A percentile compares a stretch with the other conserved stretches of the same genome.
Evolutionary conservation across 2,888 invertebrate genomes (phyloP).

Genomic region (Synergus laeviventris): DNA sequence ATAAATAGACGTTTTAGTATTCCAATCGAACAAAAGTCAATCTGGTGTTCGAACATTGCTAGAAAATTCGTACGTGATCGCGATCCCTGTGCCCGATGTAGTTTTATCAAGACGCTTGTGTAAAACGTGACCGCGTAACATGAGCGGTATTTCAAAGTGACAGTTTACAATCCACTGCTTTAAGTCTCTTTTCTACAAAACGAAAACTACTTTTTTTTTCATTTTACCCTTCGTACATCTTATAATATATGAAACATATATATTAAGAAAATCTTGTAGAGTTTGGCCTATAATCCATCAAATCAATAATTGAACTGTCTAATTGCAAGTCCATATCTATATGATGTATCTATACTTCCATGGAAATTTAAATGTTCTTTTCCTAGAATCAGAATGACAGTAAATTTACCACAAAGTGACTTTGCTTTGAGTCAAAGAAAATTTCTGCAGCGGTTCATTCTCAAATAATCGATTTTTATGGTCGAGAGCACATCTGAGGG

Average conservation of each 20-base stretch:
- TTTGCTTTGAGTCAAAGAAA: background rate
- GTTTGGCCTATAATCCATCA: too few relatives aligned
- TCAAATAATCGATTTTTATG: background rate
- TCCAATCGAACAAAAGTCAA: constrained; percentile 7
- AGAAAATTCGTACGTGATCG: constrained; percentile 15
- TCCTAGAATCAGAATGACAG: background rate
- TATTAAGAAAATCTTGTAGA: too few relatives aligned
- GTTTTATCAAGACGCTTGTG: background rate
- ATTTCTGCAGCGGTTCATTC: background rate
- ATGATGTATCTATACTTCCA: background rate
- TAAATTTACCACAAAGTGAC: background rate
- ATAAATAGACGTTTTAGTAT: background rate
- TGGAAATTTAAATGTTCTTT: background rate
- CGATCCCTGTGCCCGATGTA: constrained; percentile 9
- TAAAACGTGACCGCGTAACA: constrained; percentile 8
- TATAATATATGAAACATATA: too few relatives aligned
- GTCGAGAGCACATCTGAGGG: background rate
- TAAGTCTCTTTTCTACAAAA: background rate
- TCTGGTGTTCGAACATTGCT: constrained; percentile 11
- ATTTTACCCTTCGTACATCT: background rate
- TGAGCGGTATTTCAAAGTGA: background rate
- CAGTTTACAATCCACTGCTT: background rate
- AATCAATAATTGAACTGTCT: background rate
- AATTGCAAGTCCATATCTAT: background rate
- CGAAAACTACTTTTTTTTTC: background rate